Base-by-base conservation (phyloP, 2,113 vertebrate genomes). In the Menidia beryllina region DNA sequence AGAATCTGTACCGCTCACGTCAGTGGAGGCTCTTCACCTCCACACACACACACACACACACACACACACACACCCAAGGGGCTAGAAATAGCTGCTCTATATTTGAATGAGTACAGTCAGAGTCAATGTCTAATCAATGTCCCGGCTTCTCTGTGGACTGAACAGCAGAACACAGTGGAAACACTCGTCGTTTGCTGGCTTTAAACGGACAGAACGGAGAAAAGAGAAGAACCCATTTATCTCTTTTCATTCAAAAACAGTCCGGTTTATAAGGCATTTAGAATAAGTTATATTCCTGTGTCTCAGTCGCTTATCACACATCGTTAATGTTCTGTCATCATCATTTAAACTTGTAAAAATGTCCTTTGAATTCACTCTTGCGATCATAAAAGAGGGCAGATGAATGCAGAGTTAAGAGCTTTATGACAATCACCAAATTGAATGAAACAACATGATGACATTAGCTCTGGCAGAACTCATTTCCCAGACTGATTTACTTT, bases 31-130 rank as follows among this genome's bases (percentile, higher is more conserved):
- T 53, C 30, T 62, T 69, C 81, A 73, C 75, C 43, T 48, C 79
- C 70, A 79, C 70, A 72, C 62, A 45, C 57, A 62, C 20, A 48
- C 43, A 39, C 63, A 30, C 61, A 64, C 41, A 9, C 14, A 55
- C 14, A n/a, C 34, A 66, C 65, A 74, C 50, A 61, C 75, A 73
- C 56, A 62, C 39, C 39, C 5, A 24, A 25, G 15, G 39, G 15
- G 72, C 89, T 59, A 49, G 70, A 89, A 91, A 91, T 91, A 91
- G 85, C 85, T 86, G 84, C 80, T 91, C 90, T 90, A 88, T 80
- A 91, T 90, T 84, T 90, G 83, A 87, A 85, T 69, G 84, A 82
- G 82, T 83, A 79, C 86, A 89, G 85, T 75, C 82, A 81, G 54
- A 84, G 86, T 86, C 85, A 45, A 86, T 89, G 83, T 85, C 86